Base-by-base conservation (phyloP, 2,797 vertebrate species). In the Hafferia zeledoni region DNA sequence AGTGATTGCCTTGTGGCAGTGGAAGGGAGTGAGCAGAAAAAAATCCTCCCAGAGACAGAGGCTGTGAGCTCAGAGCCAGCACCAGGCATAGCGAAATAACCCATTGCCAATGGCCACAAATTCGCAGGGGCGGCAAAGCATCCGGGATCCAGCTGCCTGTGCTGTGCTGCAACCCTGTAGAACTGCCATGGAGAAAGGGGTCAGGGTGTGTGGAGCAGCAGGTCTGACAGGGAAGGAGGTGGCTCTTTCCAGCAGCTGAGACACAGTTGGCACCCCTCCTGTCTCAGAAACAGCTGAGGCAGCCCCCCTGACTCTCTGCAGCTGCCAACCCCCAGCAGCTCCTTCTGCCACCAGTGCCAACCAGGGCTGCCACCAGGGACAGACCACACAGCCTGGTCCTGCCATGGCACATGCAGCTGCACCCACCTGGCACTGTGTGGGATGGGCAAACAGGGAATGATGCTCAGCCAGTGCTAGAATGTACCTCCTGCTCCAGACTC, bases 351-450 rank as follows among this genome's bases (percentile, higher is more conserved):
- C 50, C 24, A 33, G 49, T 79, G 76, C 71, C 52, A 71, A 50
- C 35, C 0, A 0, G 11, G 23, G 31, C 52, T 85, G 46, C 41
- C 59, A 57, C 72, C 80, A 65, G 67, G 3, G 11, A 25, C 68
- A 91, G 71, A 89, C 17, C 57, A 13, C 59, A 61, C 55, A 57
- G 55, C 55, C 55, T 35, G 10, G 43, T 30, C 59, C 35, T 49
- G 16, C 33, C 8, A 4, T 0, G 0, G 23, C 33, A 83, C 1
- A 0, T 53, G 70, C 57, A 55, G 47, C 87, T 87, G 82, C 1
- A 2, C 47, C 56, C 1, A 0, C 61, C 79, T 72, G 55, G 47
- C 41, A 18, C 2, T 0, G 37, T 0, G 0, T 1, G 2, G 23
- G 60, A 41, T 52, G 60, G 75, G 67, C 33, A 22, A 64, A 87